A percentile compares a stretch with the other conserved stretches of the same genome.
Conservation (phyloP, 2,888 invertebrate genomes). For the Cotesia congregata region DNA sequence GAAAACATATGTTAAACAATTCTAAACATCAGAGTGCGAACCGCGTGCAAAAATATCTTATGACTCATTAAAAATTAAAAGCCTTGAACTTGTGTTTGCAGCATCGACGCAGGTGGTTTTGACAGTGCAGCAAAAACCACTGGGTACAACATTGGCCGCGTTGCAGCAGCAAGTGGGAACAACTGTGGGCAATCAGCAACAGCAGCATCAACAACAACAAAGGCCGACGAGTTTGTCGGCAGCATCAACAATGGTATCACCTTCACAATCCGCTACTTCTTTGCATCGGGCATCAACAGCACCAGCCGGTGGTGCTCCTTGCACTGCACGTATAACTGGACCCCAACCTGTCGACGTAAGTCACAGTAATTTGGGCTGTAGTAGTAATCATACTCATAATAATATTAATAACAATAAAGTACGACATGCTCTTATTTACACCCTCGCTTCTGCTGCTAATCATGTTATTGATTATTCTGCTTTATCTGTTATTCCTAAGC, state of each 20-base stretch:
- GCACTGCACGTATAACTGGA: slow-evolving; percentile 82
- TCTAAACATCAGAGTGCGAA: slow-evolving; percentile 1
- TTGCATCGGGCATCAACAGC: slow-evolving; percentile 66
- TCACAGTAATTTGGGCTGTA: slow-evolving; percentile 53
- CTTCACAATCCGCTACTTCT: slow-evolving; percentile 65
- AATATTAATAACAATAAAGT: neutral
- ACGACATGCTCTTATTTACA: slow-evolving; percentile 22
- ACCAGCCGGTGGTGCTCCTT: slow-evolving; percentile 72
- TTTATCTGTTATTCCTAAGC: slow-evolving; percentile 29
- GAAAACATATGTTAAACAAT: neutral
- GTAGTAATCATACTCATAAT: neutral
- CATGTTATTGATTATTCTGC: slow-evolving; percentile 27
- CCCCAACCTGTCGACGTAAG: slow-evolving; percentile 92
- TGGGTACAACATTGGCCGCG: slow-evolving; percentile 55
- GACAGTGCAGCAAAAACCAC: slow-evolving; percentile 77
- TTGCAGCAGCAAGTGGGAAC: slow-evolving; percentile 51
- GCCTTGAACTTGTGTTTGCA: slow-evolving; percentile 64
- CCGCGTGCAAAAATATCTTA: slow-evolving; percentile 49
- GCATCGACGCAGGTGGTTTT: slow-evolving; percentile 79
- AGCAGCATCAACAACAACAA: slow-evolving; percentile 59
- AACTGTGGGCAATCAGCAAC: slow-evolving; percentile 16
- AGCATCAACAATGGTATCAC: slow-evolving; percentile 60
- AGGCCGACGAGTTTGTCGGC: slow-evolving; percentile 70
- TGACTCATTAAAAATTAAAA: slow-evolving; percentile 51
- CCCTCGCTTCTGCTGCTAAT: slow-evolving; percentile 27